Evolutionary conservation across 2,113 vertebrate genomes (phyloP), one percentile per base, ranked within the genome.

Genomic region (Osmerus eperlanus): DNA sequence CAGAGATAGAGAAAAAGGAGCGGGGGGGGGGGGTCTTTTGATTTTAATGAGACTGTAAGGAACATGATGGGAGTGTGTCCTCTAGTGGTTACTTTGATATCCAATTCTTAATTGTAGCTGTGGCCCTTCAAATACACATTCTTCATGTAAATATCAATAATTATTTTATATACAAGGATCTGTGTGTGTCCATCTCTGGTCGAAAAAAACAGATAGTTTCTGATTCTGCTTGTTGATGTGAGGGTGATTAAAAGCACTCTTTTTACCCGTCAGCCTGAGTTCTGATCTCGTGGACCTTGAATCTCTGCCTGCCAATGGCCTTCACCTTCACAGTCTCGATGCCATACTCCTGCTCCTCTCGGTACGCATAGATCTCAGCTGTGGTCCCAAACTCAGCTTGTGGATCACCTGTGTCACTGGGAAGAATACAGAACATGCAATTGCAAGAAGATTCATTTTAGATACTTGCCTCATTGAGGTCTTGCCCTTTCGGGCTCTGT

Each of bases 241-340:
- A 32, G 5, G 29, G 29, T 41, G 36, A 41, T 9, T 41, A 5
- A 41, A 6, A 41, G 36, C 36, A 41, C 70, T 65, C 64, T 3
- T 68, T 96, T 93, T 88, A 99, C 97, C 97, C 97, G 56, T 99
- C 97, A 36, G 96, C 94, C 82, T 99, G 97, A 15, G 96, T 96
- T 83, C 97, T 91, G 70, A 97, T 92, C 82, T 99, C 97, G 23
- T 97, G 95, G 76, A 99, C 96, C 84, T 95, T 96, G 86, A 99
- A 99, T 75, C 97, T 92, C 71, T 99, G 97, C 77, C 97, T 93
- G 68, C 97, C 97, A 62, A 99, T 79, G 11, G 97, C 97, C 85
- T 99, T 99, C 84, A 99, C 95, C 91, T 99, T 99, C 65, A 99
- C 97, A 0, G 96, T 95, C 88, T 99, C 97, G 25, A 98, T 96